Base-by-base conservation (phyloP, 2,113 vertebrate genomes). In the Eurystomus gularis region DNA sequence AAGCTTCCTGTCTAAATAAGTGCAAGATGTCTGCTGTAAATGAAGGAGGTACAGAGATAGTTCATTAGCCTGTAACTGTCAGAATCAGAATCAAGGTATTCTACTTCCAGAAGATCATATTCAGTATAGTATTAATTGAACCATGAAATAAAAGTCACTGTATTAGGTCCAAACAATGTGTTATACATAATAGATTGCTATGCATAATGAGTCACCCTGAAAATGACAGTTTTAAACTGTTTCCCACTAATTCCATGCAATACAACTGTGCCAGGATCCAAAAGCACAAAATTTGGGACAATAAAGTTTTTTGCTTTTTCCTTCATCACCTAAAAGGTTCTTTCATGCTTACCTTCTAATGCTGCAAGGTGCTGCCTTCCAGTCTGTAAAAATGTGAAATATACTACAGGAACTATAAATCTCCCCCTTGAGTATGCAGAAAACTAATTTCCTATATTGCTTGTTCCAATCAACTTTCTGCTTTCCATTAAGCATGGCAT, bases 381-480 rank as follows among this genome's bases (percentile, higher is more conserved):
- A 60, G 48, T 23, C 42, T 48, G 79, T 33, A 69, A 29, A 82
- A 16, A 57, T 29, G 79, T 1, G 7, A 92, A 85, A 85, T 76
- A 75, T 35, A 44, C 48, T 37, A 57, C 78, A 95, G 92, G 39
- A 94, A 72, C 16, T 61, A 87, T 48, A 93, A 87, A 95, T 80
- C 52, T 79, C 23, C 75, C n/a, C 39, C 39, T 76, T 39, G 28
- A 31, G 25, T 44, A 94, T 0, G 3, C 17, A 65, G 44, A 94
- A 90, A 90, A 88, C 17, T 42, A 28, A 82, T 91, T 94, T 95
- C 65, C 84, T 82, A 78, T 68, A 85, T 58, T 54, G 35, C 44
- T 94, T 72, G 31, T 69, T 95, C 35, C 82, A 94, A 37, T 69
- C 66, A 79, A 71, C 57, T 66, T 23, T 64, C 90, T 90, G 82